Conservation (phyloP, 2,797 vertebrate genomes). For the Decapterus maruadsi region DNA sequence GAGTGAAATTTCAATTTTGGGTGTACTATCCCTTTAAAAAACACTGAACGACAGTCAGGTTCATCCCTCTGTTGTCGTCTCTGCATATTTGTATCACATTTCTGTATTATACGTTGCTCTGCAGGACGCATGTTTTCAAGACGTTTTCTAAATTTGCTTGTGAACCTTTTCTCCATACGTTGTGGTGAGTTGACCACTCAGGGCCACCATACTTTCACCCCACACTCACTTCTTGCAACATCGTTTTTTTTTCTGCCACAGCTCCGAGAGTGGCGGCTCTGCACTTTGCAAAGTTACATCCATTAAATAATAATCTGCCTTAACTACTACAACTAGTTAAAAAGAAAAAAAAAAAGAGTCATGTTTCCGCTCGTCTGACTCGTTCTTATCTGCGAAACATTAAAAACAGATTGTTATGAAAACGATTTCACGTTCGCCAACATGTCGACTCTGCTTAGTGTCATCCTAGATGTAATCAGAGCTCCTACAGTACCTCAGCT, state of each 20-base stretch:
- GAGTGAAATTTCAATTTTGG: no score
- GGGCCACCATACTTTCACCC: not conserved
- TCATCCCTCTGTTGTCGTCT: no score
- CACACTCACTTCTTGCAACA: not conserved
- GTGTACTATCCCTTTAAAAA: no score
- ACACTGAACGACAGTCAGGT: no score
- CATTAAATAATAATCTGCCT: slow-evolving; percentile 42
- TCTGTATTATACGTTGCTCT: no score
- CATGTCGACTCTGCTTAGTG: slow-evolving; percentile 41
- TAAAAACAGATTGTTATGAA: slow-evolving; percentile 54
- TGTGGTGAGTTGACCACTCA: no score
- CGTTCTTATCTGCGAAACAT: slow-evolving; percentile 44
- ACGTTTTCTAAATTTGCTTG: no score
- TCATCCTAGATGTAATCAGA: slow-evolving; percentile 65
- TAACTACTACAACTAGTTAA: slow-evolving; percentile 31
- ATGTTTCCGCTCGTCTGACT: slow-evolving; percentile 38
- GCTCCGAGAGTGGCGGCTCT: not conserved
- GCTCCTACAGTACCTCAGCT: slow-evolving; percentile 44
- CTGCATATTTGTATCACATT: no score
- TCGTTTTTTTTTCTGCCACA: no score
- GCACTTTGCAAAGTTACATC: slow-evolving; percentile 1
- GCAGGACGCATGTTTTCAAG: no score
- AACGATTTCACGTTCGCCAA: slow-evolving; percentile 56
- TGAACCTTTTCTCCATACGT: no score
- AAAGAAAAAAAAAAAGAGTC: slow-evolving; percentile 9